These are phyloP conservation scores for Pristionchus maxplancki DNA, from an alignment of 2,888 invertebrate species.

Conservation along the genomic window DNA sequence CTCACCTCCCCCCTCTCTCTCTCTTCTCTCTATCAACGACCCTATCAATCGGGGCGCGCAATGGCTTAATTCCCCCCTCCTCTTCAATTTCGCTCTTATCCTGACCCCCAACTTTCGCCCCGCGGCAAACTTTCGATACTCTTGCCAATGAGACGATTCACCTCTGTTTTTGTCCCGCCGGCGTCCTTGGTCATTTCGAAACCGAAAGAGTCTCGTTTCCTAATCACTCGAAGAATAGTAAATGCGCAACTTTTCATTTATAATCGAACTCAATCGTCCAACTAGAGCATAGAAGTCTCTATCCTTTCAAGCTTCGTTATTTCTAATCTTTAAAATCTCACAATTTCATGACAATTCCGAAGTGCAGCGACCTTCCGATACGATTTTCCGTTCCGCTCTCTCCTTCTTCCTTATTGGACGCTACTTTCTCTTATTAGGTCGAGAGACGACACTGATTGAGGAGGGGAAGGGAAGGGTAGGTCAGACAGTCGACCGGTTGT, in stretches of 20 bases:
- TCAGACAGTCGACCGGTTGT: constrained; percentile 6
- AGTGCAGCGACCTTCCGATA: neutral
- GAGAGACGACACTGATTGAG: neutral
- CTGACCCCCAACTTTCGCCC: constrained; percentile 39
- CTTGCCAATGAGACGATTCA: neutral
- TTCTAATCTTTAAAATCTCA: too few species aligned
- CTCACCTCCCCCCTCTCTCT: constrained; percentile 13
- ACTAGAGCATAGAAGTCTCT: too few species aligned
- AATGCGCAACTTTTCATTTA: too few species aligned
- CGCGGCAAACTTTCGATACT: constrained; percentile 11
- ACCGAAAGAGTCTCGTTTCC: neutral
- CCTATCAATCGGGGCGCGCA: constrained; percentile 10
- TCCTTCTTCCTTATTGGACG: neutral
- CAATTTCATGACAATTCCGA: neutral
- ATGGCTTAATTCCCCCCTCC: constrained; percentile 34
- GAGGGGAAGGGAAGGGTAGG: constrained; percentile 4
- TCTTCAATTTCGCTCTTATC: constrained; percentile 2
- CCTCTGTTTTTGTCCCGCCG: neutral
- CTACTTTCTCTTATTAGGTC: neutral
- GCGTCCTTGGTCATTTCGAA: neutral
- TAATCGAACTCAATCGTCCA: too few species aligned
- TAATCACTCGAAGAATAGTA: too few species aligned
- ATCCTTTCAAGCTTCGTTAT: too few species aligned
- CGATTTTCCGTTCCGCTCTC: constrained; percentile 16
- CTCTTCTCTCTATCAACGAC: constrained; percentile 36